These are phyloP conservation scores for Haemorhous mexicanus DNA, from an alignment of 2,113 vertebrate genomes.

Conservation along the genomic window DNA sequence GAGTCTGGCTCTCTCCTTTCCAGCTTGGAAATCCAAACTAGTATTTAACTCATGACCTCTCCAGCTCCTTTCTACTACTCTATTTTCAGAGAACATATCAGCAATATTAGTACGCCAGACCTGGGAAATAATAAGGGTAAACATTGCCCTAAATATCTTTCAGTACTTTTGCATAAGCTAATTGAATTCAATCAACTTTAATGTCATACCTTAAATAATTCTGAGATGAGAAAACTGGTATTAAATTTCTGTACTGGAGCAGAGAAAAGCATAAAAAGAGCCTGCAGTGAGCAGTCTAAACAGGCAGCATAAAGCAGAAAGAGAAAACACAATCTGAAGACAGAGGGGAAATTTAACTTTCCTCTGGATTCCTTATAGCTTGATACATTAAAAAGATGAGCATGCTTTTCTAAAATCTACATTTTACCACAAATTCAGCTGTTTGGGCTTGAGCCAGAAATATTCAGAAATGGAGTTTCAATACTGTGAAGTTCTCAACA, in stretches of 20 bases:
- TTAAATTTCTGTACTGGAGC: background rate
- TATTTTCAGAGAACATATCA: background rate
- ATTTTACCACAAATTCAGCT: background rate
- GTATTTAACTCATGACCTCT: background rate
- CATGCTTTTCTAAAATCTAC: background rate
- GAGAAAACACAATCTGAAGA: background rate
- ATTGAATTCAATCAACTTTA: background rate
- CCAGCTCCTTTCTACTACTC: background rate
- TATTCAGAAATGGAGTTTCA: background rate
- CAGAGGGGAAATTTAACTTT: background rate
- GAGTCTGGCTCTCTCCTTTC: background rate
- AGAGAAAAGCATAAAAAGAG: background rate
- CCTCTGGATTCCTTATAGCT: background rate
- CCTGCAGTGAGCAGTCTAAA: background rate
- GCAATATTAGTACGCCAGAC: background rate
- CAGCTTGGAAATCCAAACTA: background rate
- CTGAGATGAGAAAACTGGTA: background rate
- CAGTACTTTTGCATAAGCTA: background rate
- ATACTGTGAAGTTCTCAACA: background rate
- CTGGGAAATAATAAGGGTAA: background rate
- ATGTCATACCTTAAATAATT: slow-evolving; percentile 1
- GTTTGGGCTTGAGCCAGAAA: background rate
- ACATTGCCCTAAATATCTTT: background rate
- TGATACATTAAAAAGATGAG: background rate
- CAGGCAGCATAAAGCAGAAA: background rate